These are phyloP conservation scores for Acropternis orthonyx DNA, from an alignment of 2,797 vertebrate genomes.

Conservation along the genomic window DNA sequence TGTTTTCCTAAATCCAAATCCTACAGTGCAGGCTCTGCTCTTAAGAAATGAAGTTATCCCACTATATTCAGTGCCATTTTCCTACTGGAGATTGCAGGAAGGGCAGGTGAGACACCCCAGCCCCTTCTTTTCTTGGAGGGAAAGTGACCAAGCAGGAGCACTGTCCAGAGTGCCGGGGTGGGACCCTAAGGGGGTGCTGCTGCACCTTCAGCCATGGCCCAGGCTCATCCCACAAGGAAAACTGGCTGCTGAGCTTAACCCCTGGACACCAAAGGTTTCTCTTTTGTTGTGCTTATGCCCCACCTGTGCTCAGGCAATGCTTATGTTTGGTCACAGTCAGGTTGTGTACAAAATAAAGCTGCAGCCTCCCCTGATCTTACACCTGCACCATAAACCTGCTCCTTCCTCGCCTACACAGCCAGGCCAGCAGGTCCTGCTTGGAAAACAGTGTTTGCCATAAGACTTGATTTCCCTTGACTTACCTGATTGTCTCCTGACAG, in stretches of 20 bases:
- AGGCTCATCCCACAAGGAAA: neutral
- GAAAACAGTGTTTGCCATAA: neutral
- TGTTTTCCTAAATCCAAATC: neutral
- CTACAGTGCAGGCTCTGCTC: neutral
- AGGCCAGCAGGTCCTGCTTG: neutral
- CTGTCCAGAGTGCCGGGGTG: neutral
- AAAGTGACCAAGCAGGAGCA: neutral
- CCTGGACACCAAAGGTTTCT: neutral
- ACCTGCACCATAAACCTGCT: neutral
- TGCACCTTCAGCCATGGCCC: accelerated
- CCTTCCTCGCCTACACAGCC: neutral
- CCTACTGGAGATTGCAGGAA: neutral
- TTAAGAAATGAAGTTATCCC: accelerated
- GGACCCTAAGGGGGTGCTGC: neutral
- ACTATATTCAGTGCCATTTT: neutral
- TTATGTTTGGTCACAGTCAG: neutral
- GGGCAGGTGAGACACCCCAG: neutral
- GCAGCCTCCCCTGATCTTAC: neutral
- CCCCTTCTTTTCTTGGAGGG: neutral
- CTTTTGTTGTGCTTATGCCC: neutral
- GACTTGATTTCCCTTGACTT: slow-evolving; percentile 38
- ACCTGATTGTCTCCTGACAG: slow-evolving; percentile 99
- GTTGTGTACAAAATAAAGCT: neutral
- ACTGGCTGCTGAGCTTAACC: neutral
- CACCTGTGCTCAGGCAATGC: neutral